phyloP scores from a whole-genome alignment of 1,140 invertebrate species.

The Mercenaria mercenaria region DNA sequence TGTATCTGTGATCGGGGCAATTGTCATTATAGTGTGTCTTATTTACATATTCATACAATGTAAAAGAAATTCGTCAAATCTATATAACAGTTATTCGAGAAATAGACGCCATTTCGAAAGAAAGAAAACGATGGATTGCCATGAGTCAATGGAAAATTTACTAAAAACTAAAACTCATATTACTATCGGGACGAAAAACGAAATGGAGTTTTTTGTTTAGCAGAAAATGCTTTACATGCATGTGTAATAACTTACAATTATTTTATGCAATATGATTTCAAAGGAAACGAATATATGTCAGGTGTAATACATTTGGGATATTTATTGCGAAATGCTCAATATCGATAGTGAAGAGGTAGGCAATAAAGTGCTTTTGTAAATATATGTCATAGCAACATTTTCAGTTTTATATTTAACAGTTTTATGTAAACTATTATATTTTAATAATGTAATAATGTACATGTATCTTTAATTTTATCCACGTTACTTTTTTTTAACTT shows the following conservation, averaged over 20 bases:
- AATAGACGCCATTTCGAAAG: conserved; percentile 29
- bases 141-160: conserved; percentile 48
- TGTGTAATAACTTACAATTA: not conserved
- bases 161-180: conserved; percentile 51
- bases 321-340: not conserved
- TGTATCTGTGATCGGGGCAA: conserved; percentile 36
- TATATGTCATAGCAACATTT: too few relatives aligned
- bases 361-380: not conserved
- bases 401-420: too few relatives aligned
- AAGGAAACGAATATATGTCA: conserved; percentile 35
- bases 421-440: too few relatives aligned
- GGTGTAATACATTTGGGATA: not conserved
- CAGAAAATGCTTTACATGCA: not conserved
- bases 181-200: conserved; percentile 15
- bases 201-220: conserved; percentile 42
- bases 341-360: not conserved
- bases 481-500: too few relatives aligned
- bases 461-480: too few relatives aligned
- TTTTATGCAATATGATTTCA: conserved; percentile 21
- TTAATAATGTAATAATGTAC: too few relatives aligned
- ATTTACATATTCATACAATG: conserved; percentile 60
- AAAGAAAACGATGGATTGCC: not conserved
- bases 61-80: conserved; percentile 10
- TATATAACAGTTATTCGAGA: conserved; percentile 22
- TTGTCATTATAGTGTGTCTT: conserved; percentile 46